A percentile compares a stretch with the other conserved stretches of the same genome.
phyloP scores from a whole-genome alignment of 92 coral and sea anemone genomes.

The Paragorgia papillata region DNA sequence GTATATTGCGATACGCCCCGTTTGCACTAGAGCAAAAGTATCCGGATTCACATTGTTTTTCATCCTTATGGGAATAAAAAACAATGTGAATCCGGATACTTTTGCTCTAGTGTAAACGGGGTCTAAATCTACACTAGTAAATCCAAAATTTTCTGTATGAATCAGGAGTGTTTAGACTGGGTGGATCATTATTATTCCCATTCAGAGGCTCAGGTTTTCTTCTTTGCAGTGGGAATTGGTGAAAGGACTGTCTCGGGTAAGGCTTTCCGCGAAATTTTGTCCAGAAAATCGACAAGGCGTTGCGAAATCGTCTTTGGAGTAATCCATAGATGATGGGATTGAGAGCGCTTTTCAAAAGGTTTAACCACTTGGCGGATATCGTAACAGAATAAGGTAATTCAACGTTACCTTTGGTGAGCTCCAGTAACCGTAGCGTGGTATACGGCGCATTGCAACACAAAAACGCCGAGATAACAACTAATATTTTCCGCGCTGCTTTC shows the following conservation, averaged over 20 bases:
- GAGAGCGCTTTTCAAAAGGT: conserved; percentile 85
- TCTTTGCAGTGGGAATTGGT: background rate
- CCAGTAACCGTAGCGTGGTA: conserved; percentile 73
- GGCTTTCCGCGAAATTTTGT: background rate
- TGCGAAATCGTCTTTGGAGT: conserved; percentile 84
- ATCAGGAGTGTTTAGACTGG: background rate
- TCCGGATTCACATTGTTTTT: too few relatives aligned
- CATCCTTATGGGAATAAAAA: too few relatives aligned
- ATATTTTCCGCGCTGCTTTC: conserved; percentile 91
- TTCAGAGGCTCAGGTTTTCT: background rate
- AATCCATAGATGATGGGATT: conserved; percentile 94
- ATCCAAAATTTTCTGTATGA: conserved; percentile 9
- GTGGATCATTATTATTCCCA: background rate
- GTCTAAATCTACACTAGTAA: too few relatives aligned
- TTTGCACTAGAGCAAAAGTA: too few relatives aligned
- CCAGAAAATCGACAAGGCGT: conserved; percentile 60
- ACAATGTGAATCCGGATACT: too few relatives aligned
- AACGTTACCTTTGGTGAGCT: conserved; percentile 42
- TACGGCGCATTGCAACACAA: conserved; percentile 92
- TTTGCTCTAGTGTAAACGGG: too few relatives aligned
- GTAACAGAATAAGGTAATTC: conserved; percentile 62
- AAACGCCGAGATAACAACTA: conserved; percentile 94
- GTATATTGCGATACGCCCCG: too few relatives aligned
- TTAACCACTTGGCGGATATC: conserved; percentile 77
- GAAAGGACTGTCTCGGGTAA: background rate